These are phyloP conservation scores for Ceriagrion tenellum DNA, from an alignment of 2,888 invertebrate genomes.

Conservation along the genomic window DNA sequence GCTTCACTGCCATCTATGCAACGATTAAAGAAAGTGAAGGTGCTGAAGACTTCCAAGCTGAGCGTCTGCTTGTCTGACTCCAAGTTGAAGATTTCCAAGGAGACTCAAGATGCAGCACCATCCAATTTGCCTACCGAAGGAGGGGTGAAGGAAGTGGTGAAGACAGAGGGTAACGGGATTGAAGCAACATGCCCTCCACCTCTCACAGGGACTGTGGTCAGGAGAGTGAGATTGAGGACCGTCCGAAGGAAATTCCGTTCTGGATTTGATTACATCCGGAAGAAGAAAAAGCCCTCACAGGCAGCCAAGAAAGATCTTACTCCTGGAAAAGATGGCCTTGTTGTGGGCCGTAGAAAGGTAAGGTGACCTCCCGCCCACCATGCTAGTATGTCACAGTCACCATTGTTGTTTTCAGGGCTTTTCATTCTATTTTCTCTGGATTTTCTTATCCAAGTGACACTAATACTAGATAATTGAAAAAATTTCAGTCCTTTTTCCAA, in stretches of 20 bases:
- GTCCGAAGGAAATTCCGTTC: slow-evolving; percentile 86
- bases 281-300: slow-evolving; percentile 86
- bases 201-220: slow-evolving; percentile 73
- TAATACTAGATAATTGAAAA: background rate
- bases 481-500: background rate
- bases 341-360: slow-evolving; percentile 44
- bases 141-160: slow-evolving; percentile 21
- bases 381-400: background rate
- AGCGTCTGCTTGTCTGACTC: background rate
- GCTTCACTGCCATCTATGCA: slow-evolving; percentile 72
- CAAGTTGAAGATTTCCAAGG: slow-evolving; percentile 9
- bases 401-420: background rate
- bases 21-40: slow-evolving; percentile 67
- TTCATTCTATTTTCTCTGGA: background rate
- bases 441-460: background rate
- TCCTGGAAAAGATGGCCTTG: slow-evolving; percentile 71
- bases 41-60: background rate
- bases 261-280: slow-evolving; percentile 93
- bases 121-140: background rate
- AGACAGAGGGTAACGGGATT: slow-evolving; percentile 21
- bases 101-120: background rate
- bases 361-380: background rate
- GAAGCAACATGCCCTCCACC: background rate
- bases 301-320: slow-evolving; percentile 80
- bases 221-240: slow-evolving; percentile 83